These are phyloP conservation scores for Neodontobutis hainanensis DNA, from an alignment of 2,113 vertebrate species.

Conservation along the genomic window DNA sequence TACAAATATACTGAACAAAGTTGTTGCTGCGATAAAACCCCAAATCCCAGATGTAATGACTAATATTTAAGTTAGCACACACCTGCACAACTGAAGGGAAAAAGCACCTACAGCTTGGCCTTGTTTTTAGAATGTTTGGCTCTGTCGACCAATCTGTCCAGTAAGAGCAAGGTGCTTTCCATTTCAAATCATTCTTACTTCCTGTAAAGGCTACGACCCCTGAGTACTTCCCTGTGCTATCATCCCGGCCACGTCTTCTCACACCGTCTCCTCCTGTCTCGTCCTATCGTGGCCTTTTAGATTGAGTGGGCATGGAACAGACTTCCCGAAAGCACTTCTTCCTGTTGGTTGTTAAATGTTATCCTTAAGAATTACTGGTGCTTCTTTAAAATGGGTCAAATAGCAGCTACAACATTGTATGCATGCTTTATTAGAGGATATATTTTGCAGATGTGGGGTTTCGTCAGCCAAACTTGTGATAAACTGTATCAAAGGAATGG, in stretches of 20 bases:
- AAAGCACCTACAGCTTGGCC: too few species aligned
- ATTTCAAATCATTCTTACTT: slow-evolving; percentile 19
- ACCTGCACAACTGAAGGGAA: too few species aligned
- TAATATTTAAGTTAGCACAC: too few species aligned
- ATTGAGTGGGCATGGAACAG: neutral
- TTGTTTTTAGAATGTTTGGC: too few species aligned
- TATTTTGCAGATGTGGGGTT: slow-evolving; percentile 27
- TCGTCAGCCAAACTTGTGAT: slow-evolving; percentile 28
- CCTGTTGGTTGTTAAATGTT: neutral
- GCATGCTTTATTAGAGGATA: slow-evolving; percentile 5
- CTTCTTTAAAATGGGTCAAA: slow-evolving; percentile 13
- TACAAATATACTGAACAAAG: too few species aligned
- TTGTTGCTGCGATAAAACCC: too few species aligned
- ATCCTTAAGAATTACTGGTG: neutral
- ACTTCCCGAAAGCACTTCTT: neutral
- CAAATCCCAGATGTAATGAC: too few species aligned
- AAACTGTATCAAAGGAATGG: slow-evolving; percentile 19
- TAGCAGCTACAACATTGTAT: slow-evolving; percentile 8
- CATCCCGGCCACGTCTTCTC: slow-evolving; percentile 8
- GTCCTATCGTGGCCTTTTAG: slow-evolving; percentile 1
- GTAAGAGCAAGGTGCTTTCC: slow-evolving; percentile 9
- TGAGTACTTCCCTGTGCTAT: slow-evolving; percentile 30
- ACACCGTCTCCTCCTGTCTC: slow-evolving; percentile 12
- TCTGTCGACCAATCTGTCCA: too few species aligned
- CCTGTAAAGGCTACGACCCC: slow-evolving; percentile 35